Evolutionary conservation across 2,888 invertebrate species (phyloP), one percentile per base, ranked within the genome.

Genomic region (Apotomis capreana): DNA sequence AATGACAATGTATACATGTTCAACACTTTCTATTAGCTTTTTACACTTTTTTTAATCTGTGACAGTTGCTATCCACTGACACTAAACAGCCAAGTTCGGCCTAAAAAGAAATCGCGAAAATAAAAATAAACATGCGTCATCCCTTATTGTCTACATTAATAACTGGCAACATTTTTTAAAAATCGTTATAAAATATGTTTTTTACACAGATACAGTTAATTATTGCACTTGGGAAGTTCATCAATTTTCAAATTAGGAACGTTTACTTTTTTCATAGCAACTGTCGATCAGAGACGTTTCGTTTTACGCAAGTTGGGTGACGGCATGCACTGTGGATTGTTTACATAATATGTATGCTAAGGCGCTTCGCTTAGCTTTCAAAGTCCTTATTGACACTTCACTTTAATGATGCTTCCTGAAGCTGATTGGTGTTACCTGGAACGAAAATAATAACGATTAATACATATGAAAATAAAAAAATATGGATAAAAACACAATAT

Each of bases 321-420:
- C n/a, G 52, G 64, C 55, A 81, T 81, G 83, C 81, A 82, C 80
- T 76, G 77, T 84, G 74, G 77, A 74, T 75, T 80, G 79, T 76
- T 78, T 81, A 78, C 85, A 79, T 26, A 84, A 81, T 84, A 81
- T 84, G 80, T 85, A 80, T 87, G 83, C 78, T 86, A 85, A 49
- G 83, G 85, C 86, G 85, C 87, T 86, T 82, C 87, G 88, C 89
- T 89, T 89, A 82, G 86, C 86, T 89, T 87, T 87, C 82, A 49
- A 87, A 91, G 91, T 91, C 91, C 89, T 83, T 89, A 88, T 84
- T 84, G 88, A 90, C 92, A 92, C 91, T 89, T 91, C 92, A 92
- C 91, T 91, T 90, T 84, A 87, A 83, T 84, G 87, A 82, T 86
- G 87, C 81, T 82, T 84, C 84, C 80, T 80, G 82, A 78, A 83